Evolutionary conservation across 2,888 invertebrate genomes (phyloP), one percentile per base, ranked within the genome.

Genomic region (Blastobasis adustella): DNA sequence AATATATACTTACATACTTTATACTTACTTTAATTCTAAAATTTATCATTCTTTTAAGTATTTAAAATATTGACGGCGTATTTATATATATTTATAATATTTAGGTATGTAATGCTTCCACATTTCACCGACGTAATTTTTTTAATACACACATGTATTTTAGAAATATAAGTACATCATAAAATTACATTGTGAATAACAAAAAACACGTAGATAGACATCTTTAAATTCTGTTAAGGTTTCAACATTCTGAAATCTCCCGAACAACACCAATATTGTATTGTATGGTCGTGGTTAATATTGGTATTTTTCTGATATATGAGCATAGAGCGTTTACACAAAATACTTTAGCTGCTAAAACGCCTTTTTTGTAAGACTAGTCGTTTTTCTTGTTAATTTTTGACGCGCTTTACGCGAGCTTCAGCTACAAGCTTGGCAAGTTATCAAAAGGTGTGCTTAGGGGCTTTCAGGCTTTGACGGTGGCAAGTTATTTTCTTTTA

Each of bases 251-350:
- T 36, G 49, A 50, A 45, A 50, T 45, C 56, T 52, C 50, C 50
- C 63, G 66, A 67, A 66, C 62, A 66, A 63, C 67, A 66, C 63
- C 69, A 70, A 68, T 64, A 67, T 71, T 66, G 65, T 47, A 41
- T 47, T 10, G 7, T 36, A 39, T 47, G 40, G 40, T 41, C 47
- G 37, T 41, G 23, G 36, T n/a, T 5, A 10, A 10, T 37, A 41
- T 23, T 23, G 47, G 47, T 47, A 36, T n/a, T 23, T 9, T 44
- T 49, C 44, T 49, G 49, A 37, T 44, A 44, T 49, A 23, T 44
- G 49, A 49, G 49, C 49, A 49, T 37, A 10, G 5, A 43, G 10
- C n/a, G n/a, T 43, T 9, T 23, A 23, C 23, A 23, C 23, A 23
- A 23, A 23, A 23, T 23, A 23, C 23, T 23, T 23, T 23, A 23